These are phyloP conservation scores for Oophaga sylvatica DNA, from an alignment of 2,797 vertebrate species.

Conservation along the genomic window DNA sequence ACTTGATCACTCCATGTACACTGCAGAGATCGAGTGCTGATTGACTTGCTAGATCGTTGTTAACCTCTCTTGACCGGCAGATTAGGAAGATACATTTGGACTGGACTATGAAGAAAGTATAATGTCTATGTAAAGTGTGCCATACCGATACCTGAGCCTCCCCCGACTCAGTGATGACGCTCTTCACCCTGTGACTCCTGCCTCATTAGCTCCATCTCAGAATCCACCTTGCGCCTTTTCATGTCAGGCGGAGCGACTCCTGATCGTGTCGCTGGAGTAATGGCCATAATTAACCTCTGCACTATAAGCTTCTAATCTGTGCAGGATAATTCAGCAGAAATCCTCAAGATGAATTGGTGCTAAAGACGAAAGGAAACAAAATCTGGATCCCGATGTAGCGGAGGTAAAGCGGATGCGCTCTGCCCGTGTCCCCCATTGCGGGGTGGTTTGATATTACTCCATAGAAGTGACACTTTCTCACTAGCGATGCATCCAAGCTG, in stretches of 20 bases:
- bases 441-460: background rate
- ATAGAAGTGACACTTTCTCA: background rate
- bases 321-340: background rate
- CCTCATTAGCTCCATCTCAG: background rate
- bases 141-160: background rate
- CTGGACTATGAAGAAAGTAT: background rate
- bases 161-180: background rate
- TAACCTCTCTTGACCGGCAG: too few species aligned
- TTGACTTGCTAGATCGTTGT: too few species aligned
- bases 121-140: background rate
- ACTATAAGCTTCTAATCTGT: background rate
- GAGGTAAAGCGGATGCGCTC: background rate
- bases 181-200: background rate
- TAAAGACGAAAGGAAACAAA: background rate
- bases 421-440: background rate
- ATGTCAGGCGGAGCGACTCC: background rate
- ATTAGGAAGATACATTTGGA: background rate
- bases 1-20: too few species aligned
- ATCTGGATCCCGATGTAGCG: background rate
- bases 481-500: background rate
- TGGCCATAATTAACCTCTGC: slow-evolving; percentile 7
- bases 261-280: background rate
- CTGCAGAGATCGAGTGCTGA: too few species aligned
- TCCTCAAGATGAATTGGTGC: background rate
- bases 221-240: background rate